phyloP scores from a whole-genome alignment of 2,113 vertebrate genomes.

The Chlorocebus sabaeus region DNA sequence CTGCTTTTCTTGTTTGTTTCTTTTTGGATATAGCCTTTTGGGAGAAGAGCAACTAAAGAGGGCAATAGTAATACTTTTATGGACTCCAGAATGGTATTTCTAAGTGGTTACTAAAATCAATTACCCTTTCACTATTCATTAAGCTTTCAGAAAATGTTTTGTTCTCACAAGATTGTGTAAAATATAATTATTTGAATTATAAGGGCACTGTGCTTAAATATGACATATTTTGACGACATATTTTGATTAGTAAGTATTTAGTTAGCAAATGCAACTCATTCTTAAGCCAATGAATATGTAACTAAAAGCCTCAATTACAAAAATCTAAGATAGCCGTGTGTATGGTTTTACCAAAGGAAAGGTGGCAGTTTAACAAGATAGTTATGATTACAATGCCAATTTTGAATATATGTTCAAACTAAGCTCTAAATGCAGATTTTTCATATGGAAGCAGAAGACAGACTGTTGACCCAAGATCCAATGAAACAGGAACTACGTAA shows the following conservation, averaged over 20 bases:
- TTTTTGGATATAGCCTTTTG: background rate
- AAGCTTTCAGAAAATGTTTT: background rate
- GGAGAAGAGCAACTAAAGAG: background rate
- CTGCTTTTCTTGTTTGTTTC: background rate
- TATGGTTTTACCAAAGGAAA: background rate
- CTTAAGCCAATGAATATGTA: background rate
- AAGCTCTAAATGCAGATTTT: background rate
- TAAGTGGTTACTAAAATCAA: background rate
- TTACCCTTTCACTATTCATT: background rate
- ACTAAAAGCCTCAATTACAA: background rate
- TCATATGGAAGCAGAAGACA: background rate
- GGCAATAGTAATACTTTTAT: background rate
- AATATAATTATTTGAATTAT: slow-evolving; percentile 29
- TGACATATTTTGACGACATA: slow-evolving; percentile 31
- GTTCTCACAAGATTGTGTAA: slow-evolving; percentile 5
- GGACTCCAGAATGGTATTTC: background rate
- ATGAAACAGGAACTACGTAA: background rate
- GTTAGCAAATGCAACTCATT: background rate
- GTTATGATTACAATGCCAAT: background rate
- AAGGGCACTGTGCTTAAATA: background rate
- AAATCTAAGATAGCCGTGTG: background rate
- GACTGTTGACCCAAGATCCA: background rate
- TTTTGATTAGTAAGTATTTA: slow-evolving; percentile 36
- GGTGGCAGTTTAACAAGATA: background rate
- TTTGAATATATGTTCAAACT: background rate